Percentiles rank a stretch among this genome's conserved stretches.
These are phyloP conservation scores for Papilio protenor DNA, from an alignment of 2,888 invertebrate species.

Conservation along the genomic window DNA sequence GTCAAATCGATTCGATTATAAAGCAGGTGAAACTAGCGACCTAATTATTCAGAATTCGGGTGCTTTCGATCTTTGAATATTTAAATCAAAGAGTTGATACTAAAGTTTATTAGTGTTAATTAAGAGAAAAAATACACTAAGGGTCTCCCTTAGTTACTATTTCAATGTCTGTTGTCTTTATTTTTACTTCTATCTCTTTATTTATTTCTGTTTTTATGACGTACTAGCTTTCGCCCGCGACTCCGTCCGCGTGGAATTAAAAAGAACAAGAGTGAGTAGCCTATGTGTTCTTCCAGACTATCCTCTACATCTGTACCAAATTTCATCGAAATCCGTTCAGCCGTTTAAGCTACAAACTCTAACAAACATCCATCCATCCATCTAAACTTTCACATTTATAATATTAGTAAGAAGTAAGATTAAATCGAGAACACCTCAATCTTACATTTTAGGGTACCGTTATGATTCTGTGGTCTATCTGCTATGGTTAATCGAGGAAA, in stretches of 20 bases:
- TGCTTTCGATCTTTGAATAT: neutral
- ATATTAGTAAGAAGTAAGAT: too few species aligned
- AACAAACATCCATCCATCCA: too few species aligned
- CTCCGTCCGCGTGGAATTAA: too few species aligned
- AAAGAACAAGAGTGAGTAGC: too few species aligned
- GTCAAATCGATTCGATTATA: slow-evolving; percentile 33
- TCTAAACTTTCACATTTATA: too few species aligned
- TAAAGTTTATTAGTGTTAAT: neutral
- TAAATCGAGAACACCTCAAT: neutral
- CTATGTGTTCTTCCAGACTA: too few species aligned
- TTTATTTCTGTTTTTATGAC: neutral
- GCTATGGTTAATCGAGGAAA: neutral
- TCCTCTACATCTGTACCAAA: too few species aligned
- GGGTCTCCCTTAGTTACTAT: neutral
- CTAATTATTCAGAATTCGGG: neutral
- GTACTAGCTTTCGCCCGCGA: too few species aligned
- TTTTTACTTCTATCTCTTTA: neutral
- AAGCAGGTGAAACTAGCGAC: slow-evolving; percentile 9
- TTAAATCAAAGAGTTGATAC: neutral
- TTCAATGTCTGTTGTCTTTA: neutral
- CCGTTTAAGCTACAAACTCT: too few species aligned
- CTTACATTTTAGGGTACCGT: slow-evolving; percentile 1
- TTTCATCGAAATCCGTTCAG: too few species aligned
- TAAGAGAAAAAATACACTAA: neutral
- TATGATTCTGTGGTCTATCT: neutral